Base-by-base conservation (phyloP, 2,113 vertebrate genomes). In the Larimichthys polyactis region DNA sequence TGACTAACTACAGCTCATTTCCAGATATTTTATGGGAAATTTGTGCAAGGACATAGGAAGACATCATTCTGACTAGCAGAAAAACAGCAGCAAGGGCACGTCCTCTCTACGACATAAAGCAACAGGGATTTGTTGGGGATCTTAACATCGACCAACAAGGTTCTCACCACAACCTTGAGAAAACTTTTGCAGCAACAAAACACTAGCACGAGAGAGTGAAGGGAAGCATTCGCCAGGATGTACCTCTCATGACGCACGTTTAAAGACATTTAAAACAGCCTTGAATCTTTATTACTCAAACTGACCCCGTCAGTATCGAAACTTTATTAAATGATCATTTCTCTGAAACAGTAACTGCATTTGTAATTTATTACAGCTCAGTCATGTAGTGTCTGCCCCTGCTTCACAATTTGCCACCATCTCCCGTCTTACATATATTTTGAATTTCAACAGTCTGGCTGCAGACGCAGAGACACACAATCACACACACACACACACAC, bases 391-490 rank as follows among this genome's bases (percentile, higher is more conserved):
- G 16, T 36, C 27, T 44, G 12, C 49, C 63, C 4, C 54, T 52
- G 11, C 10, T 27, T 59, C 49, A 24, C 16, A 66, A 52, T 54
- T 27, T 64, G 9, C 55, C 59, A 12, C 51, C 17, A 32, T 57
- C 60, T 58, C 22, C 17, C n/a, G 44, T 78, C 54, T 17, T 66
- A 48, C 43, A 36, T 73, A 48, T 22, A n/a, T 67, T 68, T 52
- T 40, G 4, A 52, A 57, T 72, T 57, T 74, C 7, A 17, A 49
- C 81, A 79, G 54, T 68, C n/a, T 48, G 67, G 29, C 32, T 63
- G 40, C 44, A 81, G 49, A 79, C 19, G 4, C 20, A 48, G 54
- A 75, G 10, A 63, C 52, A 44, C 29, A 20, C 32, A 22, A 11
- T 68, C 24, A 52, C 22, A n/a, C n/a, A 62, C 51, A 69, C 46